Conservation (phyloP, 2,888 invertebrate genomes). For the Oxyteleia sp. region DNA sequence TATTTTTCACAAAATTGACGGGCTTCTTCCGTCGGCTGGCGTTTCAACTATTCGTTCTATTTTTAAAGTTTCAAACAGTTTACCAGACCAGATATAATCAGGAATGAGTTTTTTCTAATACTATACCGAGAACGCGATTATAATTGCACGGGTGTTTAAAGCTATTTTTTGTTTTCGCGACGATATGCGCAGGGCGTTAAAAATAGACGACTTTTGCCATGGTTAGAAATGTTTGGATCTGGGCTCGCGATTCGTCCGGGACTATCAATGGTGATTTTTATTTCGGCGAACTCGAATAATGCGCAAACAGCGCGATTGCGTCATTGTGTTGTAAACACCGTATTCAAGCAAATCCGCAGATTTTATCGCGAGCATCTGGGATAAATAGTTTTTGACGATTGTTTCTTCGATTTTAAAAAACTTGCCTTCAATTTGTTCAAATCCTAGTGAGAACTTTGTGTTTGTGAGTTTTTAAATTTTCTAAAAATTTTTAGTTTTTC, state of each 20-base stretch:
- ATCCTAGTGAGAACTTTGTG: too few species aligned
- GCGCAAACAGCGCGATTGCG: slow-evolving; percentile 3
- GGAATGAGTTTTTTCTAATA: slow-evolving; percentile 15
- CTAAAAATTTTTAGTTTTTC: too few species aligned
- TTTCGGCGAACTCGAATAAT: not conserved
- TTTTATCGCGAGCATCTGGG: too few species aligned
- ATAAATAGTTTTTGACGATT: too few species aligned
- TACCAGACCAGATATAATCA: slow-evolving; percentile 34
- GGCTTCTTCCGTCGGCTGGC: too few species aligned
- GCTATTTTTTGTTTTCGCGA: slow-evolving; percentile 25
- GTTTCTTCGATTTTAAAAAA: too few species aligned
- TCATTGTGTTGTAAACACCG: slow-evolving; percentile 21
- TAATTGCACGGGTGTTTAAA: slow-evolving; percentile 12
- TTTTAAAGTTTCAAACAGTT: slow-evolving; percentile 50
- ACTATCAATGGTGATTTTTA: slow-evolving; percentile 12
- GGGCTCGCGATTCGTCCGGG: not conserved
- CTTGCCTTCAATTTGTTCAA: too few species aligned
- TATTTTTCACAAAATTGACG: too few species aligned
- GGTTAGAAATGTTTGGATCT: slow-evolving; percentile 24
- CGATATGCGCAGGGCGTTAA: slow-evolving; percentile 18
- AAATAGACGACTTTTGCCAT: slow-evolving; percentile 45
- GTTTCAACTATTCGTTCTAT: slow-evolving; percentile 13
- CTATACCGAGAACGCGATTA: slow-evolving; percentile 11
- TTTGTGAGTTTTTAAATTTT: too few species aligned
- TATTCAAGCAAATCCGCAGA: too few species aligned